These are phyloP conservation scores for Larimichthys polyactis DNA, from an alignment of 2,113 vertebrate genomes.

Conservation along the genomic window DNA sequence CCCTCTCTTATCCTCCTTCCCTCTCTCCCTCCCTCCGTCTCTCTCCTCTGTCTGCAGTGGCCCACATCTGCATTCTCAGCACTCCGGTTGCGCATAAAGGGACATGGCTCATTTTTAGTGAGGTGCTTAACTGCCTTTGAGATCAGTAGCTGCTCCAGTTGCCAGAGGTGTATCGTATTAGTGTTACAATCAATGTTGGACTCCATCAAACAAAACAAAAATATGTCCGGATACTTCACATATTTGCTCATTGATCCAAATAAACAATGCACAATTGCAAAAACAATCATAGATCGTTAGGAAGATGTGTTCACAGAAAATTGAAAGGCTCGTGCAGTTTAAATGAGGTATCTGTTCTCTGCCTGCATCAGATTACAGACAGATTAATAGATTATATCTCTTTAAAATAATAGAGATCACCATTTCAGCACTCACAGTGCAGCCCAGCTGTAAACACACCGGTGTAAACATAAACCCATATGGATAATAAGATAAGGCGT, in stretches of 20 bases:
- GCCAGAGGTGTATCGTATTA: constrained; percentile 1
- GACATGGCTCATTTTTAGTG: constrained; percentile 34
- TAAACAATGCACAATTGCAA: neutral
- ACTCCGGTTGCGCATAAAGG: constrained; percentile 27
- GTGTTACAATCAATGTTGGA: neutral
- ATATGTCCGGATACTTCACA: neutral
- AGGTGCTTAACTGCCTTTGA: constrained; percentile 29
- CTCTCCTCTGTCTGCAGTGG: neutral
- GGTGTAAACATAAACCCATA: constrained; percentile 3
- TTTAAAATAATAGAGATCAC: constrained; percentile 43
- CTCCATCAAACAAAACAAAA: neutral
- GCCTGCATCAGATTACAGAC: constrained; percentile 24
- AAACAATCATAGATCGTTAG: neutral
- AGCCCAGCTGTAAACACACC: constrained; percentile 35
- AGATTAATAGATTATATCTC: constrained; percentile 46
- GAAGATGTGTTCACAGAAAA: neutral
- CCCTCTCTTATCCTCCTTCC: neutral
- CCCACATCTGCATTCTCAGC: constrained; percentile 63
- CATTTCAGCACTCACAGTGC: constrained; percentile 2
- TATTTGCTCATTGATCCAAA: neutral
- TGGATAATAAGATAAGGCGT: neutral
- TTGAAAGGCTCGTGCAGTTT: neutral
- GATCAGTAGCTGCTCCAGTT: constrained; percentile 30
- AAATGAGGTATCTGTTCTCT: neutral
- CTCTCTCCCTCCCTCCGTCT: neutral